phyloP scores from a whole-genome alignment of 2,113 vertebrate species.

The Poecile atricapillus region DNA sequence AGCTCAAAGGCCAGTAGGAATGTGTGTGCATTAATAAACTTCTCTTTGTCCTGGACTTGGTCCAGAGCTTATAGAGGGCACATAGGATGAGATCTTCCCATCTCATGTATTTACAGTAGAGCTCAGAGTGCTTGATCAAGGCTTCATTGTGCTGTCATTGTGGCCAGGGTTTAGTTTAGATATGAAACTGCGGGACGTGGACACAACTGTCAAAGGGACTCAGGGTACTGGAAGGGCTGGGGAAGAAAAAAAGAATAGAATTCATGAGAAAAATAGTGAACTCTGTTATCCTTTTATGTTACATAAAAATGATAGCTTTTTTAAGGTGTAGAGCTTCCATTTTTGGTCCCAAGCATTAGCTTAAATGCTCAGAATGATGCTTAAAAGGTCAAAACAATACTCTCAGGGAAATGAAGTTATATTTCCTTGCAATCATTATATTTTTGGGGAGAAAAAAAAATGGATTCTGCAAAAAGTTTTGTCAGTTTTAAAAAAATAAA shows the following conservation, averaged over 20 bases:
- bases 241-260: neutral
- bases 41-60: slow-evolving; percentile 42
- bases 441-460: neutral
- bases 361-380: neutral
- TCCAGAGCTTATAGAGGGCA: slow-evolving; percentile 50
- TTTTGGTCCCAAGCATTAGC: neutral
- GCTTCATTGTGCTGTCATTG: slow-evolving; percentile 38
- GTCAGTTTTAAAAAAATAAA: neutral
- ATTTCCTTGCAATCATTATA: neutral
- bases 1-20: slow-evolving; percentile 42
- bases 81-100: slow-evolving; percentile 40
- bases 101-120: slow-evolving; percentile 44
- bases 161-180: slow-evolving; percentile 14
- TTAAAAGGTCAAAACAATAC: neutral
- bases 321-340: neutral
- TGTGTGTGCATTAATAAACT: slow-evolving; percentile 51
- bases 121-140: slow-evolving; percentile 26
- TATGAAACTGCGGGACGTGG: neutral
- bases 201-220: neutral
- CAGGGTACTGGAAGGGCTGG: neutral
- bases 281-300: neutral
- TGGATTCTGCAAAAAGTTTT: neutral
- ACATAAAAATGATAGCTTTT: neutral
- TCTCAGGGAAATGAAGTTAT: neutral
- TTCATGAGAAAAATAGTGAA: neutral